Conservation (phyloP, 1,140 invertebrate species). For the Druon quercuslanigerum region DNA sequence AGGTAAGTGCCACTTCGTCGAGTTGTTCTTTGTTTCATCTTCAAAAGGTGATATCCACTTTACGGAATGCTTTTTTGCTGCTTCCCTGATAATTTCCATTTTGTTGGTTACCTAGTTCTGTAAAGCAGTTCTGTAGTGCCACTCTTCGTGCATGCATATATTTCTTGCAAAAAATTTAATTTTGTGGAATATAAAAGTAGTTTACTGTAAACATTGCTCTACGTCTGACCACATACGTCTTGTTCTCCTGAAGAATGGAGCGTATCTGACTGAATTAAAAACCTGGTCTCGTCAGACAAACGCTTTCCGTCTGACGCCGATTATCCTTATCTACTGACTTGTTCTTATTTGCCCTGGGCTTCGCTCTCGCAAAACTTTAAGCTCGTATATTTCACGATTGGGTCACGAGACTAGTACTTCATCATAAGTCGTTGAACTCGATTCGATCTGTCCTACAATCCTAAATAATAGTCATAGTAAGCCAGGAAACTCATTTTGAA, state of each 20-base stretch:
- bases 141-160: too few relatives aligned
- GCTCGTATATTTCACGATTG: constrained; percentile 26
- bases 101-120: too few relatives aligned
- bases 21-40: too few relatives aligned
- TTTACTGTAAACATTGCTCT: neutral
- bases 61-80: too few relatives aligned
- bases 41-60: too few relatives aligned
- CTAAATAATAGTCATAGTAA: constrained; percentile 12
- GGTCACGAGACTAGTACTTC: constrained; percentile 20
- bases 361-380: constrained; percentile 14
- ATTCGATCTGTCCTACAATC: constrained; percentile 24
- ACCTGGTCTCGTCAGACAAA: neutral
- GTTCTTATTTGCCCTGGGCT: constrained; percentile 26
- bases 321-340: constrained; percentile 31
- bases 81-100: too few relatives aligned
- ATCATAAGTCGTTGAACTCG: constrained; percentile 31
- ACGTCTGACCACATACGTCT: neutral
- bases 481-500: constrained; percentile 6
- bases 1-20: too few relatives aligned
- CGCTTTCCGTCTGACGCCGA: constrained; percentile 24
- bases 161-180: too few relatives aligned
- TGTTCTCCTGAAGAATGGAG: neutral
- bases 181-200: too few relatives aligned
- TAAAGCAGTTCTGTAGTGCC: too few relatives aligned
- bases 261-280: neutral